A percentile compares a stretch with the other conserved stretches of the same genome.
Evolutionary conservation across 2,888 invertebrate species (phyloP).

Genomic region (Anagyrus pseudococci): DNA sequence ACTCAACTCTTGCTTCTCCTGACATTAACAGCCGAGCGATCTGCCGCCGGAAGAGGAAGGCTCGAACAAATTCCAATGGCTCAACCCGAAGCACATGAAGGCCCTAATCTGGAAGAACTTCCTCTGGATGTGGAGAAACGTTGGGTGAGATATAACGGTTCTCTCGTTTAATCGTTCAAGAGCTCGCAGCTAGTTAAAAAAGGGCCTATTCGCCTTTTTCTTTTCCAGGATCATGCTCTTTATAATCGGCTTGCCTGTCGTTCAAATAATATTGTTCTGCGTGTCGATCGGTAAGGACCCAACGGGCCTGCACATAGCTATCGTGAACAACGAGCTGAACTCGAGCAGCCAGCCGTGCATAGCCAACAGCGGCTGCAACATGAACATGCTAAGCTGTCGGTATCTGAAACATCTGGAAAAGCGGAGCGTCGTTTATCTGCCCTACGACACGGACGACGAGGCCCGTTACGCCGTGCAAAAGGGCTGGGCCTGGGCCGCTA

Average conservation of each 20-base stretch:
- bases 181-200: no score
- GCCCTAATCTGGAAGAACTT: conserved; percentile 90
- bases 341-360: conserved; percentile 53
- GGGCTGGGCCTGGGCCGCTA: conserved; percentile 79
- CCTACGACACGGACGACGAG: conserved; percentile 66
- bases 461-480: conserved; percentile 73
- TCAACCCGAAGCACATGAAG: conserved; percentile 76
- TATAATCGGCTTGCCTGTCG: conserved; percentile 83
- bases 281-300: conserved; percentile 89
- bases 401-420: conserved; percentile 75
- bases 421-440: conserved; percentile 71
- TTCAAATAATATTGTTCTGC: conserved; percentile 88
- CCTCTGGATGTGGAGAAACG: conserved; percentile 84
- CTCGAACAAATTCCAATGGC: conserved; percentile 63
- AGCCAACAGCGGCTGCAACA: conserved; percentile 66
- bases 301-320: conserved; percentile 74
- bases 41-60: conserved; percentile 74
- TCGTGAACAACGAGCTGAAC: conserved; percentile 80
- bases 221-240: conserved; percentile 78
- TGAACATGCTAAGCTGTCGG: conserved; percentile 76
- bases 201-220: no score
- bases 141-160: conserved; percentile 75
- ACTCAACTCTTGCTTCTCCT: no score
- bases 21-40: conserved; percentile 67
- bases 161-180: not conserved